Evolutionary conservation across 2,888 invertebrate species (phyloP), one percentile per base, ranked within the genome.

Genomic region (Calliphora vomitoria): DNA sequence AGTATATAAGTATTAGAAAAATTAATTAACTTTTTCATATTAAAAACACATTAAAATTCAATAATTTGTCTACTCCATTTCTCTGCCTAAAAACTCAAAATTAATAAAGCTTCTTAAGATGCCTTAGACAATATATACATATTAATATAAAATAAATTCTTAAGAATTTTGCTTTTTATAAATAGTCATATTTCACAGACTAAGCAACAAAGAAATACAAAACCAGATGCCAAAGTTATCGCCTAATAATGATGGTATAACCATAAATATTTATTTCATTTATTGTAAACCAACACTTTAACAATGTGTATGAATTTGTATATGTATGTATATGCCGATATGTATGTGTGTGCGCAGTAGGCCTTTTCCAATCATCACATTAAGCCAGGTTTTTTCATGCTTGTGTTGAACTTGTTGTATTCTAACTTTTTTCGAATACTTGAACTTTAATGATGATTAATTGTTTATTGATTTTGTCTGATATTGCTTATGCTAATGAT

Each of bases 381-480:
- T 53, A 47, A 62, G 62, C 44, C 31, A 11, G 47, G 11, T 62
- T 62, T 44, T 62, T 62, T 44, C 13, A 18, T 13, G 4, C 10
- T 6, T 69, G 20, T 47, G 13, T 38, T 64, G 4, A 64, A 64
- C 35, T 38, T 53, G 10, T n/a, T 47, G 31, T 35, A 50, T 53
- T 53, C 38, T 20, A 64, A 58, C 4, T 44, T 1, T 68, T 58
- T 74, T 18, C 25, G 5, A 60, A 41, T n/a, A 62, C n/a, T 50
- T 11, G 31, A 53, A 53, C 8, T 55, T 81, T 66, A 78, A 71
- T 78, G 82, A 76, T 82, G 83, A 83, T 83, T 83, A 78, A 83
- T 83, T 78, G 55, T 4, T 53, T 15, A 5, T 64, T 64, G 38
- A 35, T 60, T 53, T 69, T 78, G 55, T 64, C 11, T 76, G 44